phyloP scores from a whole-genome alignment of 2,888 invertebrate genomes.

The Lymantria monacha region DNA sequence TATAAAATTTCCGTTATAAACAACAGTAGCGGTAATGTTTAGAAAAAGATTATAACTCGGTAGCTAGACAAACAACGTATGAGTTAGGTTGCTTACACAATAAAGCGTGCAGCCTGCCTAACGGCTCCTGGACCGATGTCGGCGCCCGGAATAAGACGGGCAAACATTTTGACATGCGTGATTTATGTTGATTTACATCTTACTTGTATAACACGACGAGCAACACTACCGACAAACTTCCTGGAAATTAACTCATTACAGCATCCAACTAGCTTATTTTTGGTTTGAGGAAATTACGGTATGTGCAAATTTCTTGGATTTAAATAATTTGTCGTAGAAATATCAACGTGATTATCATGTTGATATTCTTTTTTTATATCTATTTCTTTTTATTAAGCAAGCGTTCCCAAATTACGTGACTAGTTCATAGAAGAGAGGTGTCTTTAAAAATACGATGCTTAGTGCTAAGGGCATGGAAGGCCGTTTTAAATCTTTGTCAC shows the following conservation, averaged over 20 bases:
- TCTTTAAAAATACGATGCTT: too few species aligned
- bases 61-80: slow-evolving; percentile 24
- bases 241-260: slow-evolving; percentile 37
- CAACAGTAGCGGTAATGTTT: slow-evolving; percentile 8
- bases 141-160: slow-evolving; percentile 28
- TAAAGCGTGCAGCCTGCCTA: not conserved
- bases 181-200: slow-evolving; percentile 46
- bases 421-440: too few species aligned
- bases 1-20: too few species aligned
- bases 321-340: not conserved
- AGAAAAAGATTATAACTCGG: slow-evolving; percentile 23
- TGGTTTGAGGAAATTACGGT: slow-evolving; percentile 17
- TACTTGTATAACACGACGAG: slow-evolving; percentile 37
- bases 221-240: slow-evolving; percentile 31
- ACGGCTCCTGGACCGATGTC: not conserved
- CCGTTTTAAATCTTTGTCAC: too few species aligned
- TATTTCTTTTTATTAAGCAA: too few species aligned
- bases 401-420: too few species aligned
- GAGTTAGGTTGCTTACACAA: slow-evolving; percentile 28
- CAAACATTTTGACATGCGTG: slow-evolving; percentile 49
- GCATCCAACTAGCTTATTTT: slow-evolving; percentile 29
- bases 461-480: too few species aligned
- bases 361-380: too few species aligned
- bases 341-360: too few species aligned
- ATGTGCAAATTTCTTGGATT: slow-evolving; percentile 4